These are phyloP conservation scores for Catamblyrhynchus diadema DNA, from an alignment of 2,797 vertebrate genomes.

Conservation along the genomic window DNA sequence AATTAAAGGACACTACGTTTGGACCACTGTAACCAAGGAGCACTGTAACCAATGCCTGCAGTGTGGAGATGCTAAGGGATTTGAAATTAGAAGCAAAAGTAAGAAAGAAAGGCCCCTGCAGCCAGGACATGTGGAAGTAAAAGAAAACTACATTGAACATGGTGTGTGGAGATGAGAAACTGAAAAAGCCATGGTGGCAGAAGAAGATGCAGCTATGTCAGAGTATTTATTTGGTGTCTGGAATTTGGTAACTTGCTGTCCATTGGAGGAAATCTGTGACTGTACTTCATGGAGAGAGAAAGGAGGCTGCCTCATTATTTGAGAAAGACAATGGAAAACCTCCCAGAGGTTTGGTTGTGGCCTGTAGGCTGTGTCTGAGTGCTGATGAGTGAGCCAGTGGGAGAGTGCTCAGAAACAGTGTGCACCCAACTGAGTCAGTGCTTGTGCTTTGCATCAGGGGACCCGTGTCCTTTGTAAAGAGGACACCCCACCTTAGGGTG, in stretches of 20 bases:
- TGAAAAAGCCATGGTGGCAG: background rate
- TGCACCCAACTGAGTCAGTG: background rate
- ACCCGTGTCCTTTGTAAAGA: background rate
- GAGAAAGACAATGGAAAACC: background rate
- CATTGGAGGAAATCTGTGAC: background rate
- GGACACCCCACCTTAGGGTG: background rate
- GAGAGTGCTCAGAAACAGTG: background rate
- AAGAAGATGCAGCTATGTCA: background rate
- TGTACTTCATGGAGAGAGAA: background rate
- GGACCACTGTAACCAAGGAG: constrained; percentile 20
- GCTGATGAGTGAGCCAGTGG: background rate
- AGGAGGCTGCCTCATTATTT: background rate
- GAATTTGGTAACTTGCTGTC: background rate
- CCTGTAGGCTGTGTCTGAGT: background rate
- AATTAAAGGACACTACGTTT: background rate
- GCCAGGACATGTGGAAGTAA: background rate
- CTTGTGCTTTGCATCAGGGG: background rate
- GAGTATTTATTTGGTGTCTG: background rate
- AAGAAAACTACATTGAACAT: background rate
- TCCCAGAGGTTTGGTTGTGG: background rate
- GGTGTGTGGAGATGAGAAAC: background rate
- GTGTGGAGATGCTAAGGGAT: background rate
- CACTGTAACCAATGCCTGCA: background rate
- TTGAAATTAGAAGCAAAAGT: constrained; percentile 7
- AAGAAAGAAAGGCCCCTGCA: background rate